Evolutionary conservation across 2,113 vertebrate species (phyloP).

Genomic region (Monopterus albus): DNA sequence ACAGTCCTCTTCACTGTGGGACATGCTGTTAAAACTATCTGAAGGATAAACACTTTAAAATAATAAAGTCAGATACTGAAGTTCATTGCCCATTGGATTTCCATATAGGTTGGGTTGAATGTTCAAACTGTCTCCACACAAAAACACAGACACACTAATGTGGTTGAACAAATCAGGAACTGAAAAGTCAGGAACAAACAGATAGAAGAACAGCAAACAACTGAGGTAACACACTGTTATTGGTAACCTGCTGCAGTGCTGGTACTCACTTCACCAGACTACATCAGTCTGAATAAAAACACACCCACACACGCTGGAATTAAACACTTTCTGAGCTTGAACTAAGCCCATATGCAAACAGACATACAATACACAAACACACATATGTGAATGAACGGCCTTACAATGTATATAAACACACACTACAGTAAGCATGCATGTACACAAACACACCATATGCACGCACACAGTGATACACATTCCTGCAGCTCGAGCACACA

Average conservation of each 20-base stretch:
- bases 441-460: background rate
- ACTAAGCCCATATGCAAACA: conserved; percentile 59
- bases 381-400: conserved; percentile 8
- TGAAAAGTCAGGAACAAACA: conserved; percentile 54
- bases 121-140: conserved; percentile 4
- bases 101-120: background rate
- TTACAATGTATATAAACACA: conserved; percentile 18
- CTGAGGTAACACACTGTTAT: conserved; percentile 55
- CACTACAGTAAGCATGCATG: conserved; percentile 17
- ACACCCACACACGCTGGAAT: conserved; percentile 63
- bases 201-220: conserved; percentile 35
- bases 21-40: no score
- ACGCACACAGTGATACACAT: conserved; percentile 34
- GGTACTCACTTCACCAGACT: conserved; percentile 69
- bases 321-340: conserved; percentile 55
- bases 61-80: no score
- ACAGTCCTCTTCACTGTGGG: conserved; percentile 10
- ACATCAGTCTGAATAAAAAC: conserved; percentile 62
- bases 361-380: conserved; percentile 19
- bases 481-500: conserved; percentile 57
- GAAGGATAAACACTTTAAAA: no score
- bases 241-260: conserved; percentile 67
- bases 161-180: conserved; percentile 57
- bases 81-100: conserved; percentile 34
- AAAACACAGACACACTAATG: conserved; percentile 68